phyloP scores from a whole-genome alignment of 2,113 vertebrate species.

The Prionailurus viverrinus region DNA sequence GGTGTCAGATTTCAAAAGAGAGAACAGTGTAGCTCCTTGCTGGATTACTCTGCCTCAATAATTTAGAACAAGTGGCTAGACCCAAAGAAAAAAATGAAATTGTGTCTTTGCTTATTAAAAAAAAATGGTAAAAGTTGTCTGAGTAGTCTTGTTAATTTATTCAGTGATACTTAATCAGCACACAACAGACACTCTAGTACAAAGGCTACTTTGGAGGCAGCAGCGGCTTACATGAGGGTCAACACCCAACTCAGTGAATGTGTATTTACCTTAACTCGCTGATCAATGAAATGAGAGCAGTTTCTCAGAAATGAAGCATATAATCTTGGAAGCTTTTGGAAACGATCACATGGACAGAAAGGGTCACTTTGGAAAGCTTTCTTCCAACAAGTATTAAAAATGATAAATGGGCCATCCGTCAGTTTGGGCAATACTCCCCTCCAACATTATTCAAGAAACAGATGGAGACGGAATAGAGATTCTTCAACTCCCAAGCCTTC shows the following conservation, averaged over 20 bases:
- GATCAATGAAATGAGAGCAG: neutral
- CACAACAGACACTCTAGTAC: neutral
- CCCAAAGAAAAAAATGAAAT: neutral
- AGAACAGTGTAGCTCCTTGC: neutral
- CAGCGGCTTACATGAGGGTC: neutral
- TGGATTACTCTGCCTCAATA: neutral
- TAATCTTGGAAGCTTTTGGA: slow-evolving; percentile 62
- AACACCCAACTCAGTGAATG: neutral
- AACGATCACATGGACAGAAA: slow-evolving; percentile 75
- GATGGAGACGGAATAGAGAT: neutral
- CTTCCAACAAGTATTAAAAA: slow-evolving; percentile 73
- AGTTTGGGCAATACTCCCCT: slow-evolving; percentile 52
- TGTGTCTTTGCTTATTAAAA: neutral
- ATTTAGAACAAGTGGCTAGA: neutral
- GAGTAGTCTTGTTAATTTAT: neutral
- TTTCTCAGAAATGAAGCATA: slow-evolving; percentile 38
- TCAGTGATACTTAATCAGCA: neutral
- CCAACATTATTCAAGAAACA: slow-evolving; percentile 65
- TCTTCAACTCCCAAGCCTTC: neutral
- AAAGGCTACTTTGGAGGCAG: neutral
- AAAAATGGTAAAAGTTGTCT: neutral
- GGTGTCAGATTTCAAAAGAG: slow-evolving; percentile 1
- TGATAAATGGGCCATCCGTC: slow-evolving; percentile 69
- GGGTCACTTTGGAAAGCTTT: slow-evolving; percentile 54
- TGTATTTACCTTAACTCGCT: slow-evolving; percentile 28